These are phyloP conservation scores for Dallia pectoralis DNA, from an alignment of 2,797 vertebrate genomes.

Conservation along the genomic window DNA sequence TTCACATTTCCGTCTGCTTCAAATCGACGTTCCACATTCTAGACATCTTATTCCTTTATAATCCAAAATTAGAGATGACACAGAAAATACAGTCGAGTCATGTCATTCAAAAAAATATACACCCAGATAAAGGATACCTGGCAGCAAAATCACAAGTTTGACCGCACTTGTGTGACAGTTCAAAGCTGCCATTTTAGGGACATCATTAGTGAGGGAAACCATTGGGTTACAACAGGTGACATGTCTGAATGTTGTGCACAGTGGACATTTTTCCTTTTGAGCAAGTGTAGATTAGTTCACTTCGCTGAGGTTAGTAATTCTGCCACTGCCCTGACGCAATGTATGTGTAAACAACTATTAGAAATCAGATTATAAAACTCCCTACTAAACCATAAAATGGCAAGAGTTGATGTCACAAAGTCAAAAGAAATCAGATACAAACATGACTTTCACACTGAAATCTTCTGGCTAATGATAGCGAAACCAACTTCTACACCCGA, in stretches of 20 bases:
- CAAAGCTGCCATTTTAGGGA: conserved; percentile 51
- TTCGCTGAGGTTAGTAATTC: neutral
- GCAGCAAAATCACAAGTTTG: conserved; percentile 1
- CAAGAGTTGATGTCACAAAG: conserved; percentile 52
- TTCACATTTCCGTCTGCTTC: conserved; percentile 68
- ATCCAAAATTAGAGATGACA: conserved; percentile 55
- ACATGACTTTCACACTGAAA: conserved; percentile 60
- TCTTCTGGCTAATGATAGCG: conserved; percentile 65
- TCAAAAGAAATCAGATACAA: conserved; percentile 45
- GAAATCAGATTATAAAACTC: neutral
- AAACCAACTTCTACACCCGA: conserved; percentile 56
- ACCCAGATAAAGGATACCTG: conserved; percentile 50
- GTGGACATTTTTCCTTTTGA: neutral
- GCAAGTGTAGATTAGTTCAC: neutral
- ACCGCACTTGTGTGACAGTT: conserved; percentile 2
- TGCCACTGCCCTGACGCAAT: neutral
- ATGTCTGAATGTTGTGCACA: conserved; percentile 30
- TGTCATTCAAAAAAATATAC: conserved; percentile 52
- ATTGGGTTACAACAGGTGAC: conserved; percentile 45
- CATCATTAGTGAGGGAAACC: conserved; percentile 35
- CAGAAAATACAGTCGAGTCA: conserved; percentile 31
- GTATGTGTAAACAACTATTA: neutral
- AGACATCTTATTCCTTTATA: conserved; percentile 54
- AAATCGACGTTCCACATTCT: conserved; percentile 61
- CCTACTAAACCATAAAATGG: conserved; percentile 51